Evolutionary conservation across 2,888 invertebrate genomes (phyloP).

Genomic region (Perizoma flavofasciatum): DNA sequence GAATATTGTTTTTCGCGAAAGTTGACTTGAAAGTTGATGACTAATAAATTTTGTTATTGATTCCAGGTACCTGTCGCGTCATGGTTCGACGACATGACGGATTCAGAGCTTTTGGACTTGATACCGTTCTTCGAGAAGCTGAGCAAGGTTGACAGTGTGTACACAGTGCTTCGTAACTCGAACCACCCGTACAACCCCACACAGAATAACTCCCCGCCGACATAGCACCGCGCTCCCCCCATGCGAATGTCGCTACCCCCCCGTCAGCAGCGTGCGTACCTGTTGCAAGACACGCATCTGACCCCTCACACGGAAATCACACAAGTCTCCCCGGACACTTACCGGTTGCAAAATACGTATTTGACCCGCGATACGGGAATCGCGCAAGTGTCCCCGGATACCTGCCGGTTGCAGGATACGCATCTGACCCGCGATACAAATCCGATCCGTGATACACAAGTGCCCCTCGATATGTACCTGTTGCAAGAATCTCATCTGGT

Average conservation of each 20-base stretch:
- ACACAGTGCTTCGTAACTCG: slow-evolving; percentile 96
- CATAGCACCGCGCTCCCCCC: slow-evolving; percentile 59
- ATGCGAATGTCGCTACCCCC: slow-evolving; percentile 36
- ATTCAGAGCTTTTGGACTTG: slow-evolving; percentile 97
- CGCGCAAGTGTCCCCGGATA: not conserved
- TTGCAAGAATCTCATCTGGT: not conserved
- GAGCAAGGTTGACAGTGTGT: slow-evolving; percentile 98
- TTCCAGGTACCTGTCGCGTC: slow-evolving; percentile 97
- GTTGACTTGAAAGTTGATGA: too few species aligned
- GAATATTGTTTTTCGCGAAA: too few species aligned
- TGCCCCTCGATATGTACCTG: slow-evolving; percentile 4
- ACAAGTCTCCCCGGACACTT: too few species aligned
- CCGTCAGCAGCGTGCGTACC: slow-evolving; percentile 4
- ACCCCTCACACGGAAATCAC: too few species aligned
- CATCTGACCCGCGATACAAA: slow-evolving; percentile 6
- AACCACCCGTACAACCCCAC: slow-evolving; percentile 91
- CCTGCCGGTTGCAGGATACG: not conserved
- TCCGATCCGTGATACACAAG: slow-evolving; percentile 6
- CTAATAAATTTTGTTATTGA: not conserved
- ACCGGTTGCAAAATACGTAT: not conserved
- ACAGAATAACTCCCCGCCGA: slow-evolving; percentile 70
- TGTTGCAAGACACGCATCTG: slow-evolving; percentile 11
- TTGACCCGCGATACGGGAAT: slow-evolving; percentile 1
- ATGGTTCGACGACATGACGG: slow-evolving; percentile 99
- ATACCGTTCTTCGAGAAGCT: slow-evolving; percentile 99